These are phyloP conservation scores for Drosophila nr. medialis DNA, from an alignment of 2,888 invertebrate species.

Conservation along the genomic window DNA sequence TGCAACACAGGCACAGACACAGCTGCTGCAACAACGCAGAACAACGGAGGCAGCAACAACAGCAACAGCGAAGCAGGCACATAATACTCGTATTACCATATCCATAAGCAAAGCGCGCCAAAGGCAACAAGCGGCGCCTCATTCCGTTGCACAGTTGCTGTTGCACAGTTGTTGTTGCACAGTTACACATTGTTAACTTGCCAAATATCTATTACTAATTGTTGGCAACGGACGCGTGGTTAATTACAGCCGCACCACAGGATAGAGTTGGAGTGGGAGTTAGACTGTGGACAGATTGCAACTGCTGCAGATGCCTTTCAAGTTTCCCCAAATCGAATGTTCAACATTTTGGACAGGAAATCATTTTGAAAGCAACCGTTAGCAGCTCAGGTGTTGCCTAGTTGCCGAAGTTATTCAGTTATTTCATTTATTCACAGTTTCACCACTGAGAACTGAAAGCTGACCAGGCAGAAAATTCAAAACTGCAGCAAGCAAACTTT, in stretches of 20 bases:
- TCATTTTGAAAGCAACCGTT: background rate
- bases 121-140: conserved; percentile 17
- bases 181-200: conserved; percentile 54
- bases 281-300: background rate
- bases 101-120: conserved; percentile 43
- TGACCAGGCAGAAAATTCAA: background rate
- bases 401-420: background rate
- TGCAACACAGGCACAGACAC: conserved; percentile 34
- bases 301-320: background rate
- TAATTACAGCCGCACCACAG: conserved; percentile 37
- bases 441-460: background rate
- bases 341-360: background rate
- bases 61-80: conserved; percentile 7
- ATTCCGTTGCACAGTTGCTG: background rate
- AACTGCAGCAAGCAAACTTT: background rate
- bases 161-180: conserved; percentile 5
- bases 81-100: conserved; percentile 33
- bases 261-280: no score
- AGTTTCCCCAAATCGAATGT: background rate
- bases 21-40: conserved; percentile 6
- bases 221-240: conserved; percentile 56
- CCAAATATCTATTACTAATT: conserved; percentile 64
- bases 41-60: background rate
- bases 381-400: background rate
- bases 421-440: background rate